Evolutionary conservation across 2,888 invertebrate species (phyloP).

Genomic region (Spatulosminthurus flaviceps): DNA sequence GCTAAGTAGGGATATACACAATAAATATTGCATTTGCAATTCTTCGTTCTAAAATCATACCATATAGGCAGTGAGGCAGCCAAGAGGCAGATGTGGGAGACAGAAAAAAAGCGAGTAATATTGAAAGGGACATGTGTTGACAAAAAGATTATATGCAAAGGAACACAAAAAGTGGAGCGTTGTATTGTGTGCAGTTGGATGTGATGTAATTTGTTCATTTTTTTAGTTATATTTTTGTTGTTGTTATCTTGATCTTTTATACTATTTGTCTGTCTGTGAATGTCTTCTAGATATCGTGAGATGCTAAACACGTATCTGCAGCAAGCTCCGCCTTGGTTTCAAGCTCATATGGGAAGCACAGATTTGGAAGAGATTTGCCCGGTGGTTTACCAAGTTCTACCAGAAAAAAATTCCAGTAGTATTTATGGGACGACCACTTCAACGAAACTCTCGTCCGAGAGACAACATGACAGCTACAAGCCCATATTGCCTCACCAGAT

Average conservation of each 20-base stretch:
- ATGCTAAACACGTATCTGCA: conserved; percentile 62
- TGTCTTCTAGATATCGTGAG: conserved; percentile 58
- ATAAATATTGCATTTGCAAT: too few relatives aligned
- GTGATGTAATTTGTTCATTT: too few relatives aligned
- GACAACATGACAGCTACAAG: conserved; percentile 57
- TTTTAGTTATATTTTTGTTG: too few relatives aligned
- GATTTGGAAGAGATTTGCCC: conserved; percentile 62
- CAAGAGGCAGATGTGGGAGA: too few relatives aligned
- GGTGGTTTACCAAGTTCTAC: conserved; percentile 61
- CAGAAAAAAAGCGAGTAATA: too few relatives aligned
- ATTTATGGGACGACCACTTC: conserved; percentile 59
- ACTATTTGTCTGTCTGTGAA: not conserved
- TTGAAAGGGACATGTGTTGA: too few relatives aligned
- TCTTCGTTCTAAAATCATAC: too few relatives aligned
- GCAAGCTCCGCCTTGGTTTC: conserved; percentile 61
- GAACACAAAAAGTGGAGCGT: too few relatives aligned
- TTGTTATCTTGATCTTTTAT: conserved; percentile 1
- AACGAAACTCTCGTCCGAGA: conserved; percentile 48
- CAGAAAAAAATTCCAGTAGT: conserved; percentile 55
- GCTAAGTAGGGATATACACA: too few relatives aligned
- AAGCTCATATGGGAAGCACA: conserved; percentile 59
- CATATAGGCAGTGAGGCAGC: too few relatives aligned
- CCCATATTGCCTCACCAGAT: conserved; percentile 62
- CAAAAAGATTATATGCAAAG: too few relatives aligned
- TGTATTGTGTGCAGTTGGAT: too few relatives aligned